phyloP scores from a whole-genome alignment of 2,797 vertebrate species.

The Thamnophis elegans region DNA sequence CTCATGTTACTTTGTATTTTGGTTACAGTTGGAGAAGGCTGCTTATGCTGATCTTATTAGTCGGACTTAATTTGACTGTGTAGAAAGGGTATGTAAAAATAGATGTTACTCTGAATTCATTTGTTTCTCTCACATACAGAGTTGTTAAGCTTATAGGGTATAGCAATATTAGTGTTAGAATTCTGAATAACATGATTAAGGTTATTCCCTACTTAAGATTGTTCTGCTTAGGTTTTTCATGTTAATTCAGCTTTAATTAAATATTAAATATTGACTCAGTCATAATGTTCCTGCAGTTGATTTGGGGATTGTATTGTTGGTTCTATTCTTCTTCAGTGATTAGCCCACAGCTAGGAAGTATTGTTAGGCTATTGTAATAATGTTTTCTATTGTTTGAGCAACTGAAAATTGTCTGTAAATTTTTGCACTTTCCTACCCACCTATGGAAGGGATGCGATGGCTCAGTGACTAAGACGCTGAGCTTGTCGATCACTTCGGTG shows the following conservation, averaged over 20 bases:
- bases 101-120: not conserved
- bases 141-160: not conserved
- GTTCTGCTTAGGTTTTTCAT: slow-evolving; percentile 14
- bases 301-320: not conserved
- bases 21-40: slow-evolving; percentile 20
- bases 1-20: slow-evolving; percentile 23
- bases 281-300: not conserved
- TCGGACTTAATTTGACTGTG: not conserved
- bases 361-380: not conserved
- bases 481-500: no score
- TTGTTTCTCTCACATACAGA: not conserved
- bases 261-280: not conserved
- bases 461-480: no score
- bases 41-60: not conserved
- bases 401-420: not conserved
- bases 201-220: not conserved
- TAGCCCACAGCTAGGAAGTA: not conserved
- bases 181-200: slow-evolving; percentile 10
- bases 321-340: not conserved
- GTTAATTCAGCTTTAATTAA: slow-evolving; percentile 13
- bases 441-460: not conserved
- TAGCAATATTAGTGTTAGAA: not conserved
- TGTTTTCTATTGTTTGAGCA: not conserved
- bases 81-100: slow-evolving; percentile 2
- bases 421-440: not conserved